These are phyloP conservation scores for Stenolophus ochropezus DNA, from an alignment of 2,888 invertebrate species.

Conservation along the genomic window DNA sequence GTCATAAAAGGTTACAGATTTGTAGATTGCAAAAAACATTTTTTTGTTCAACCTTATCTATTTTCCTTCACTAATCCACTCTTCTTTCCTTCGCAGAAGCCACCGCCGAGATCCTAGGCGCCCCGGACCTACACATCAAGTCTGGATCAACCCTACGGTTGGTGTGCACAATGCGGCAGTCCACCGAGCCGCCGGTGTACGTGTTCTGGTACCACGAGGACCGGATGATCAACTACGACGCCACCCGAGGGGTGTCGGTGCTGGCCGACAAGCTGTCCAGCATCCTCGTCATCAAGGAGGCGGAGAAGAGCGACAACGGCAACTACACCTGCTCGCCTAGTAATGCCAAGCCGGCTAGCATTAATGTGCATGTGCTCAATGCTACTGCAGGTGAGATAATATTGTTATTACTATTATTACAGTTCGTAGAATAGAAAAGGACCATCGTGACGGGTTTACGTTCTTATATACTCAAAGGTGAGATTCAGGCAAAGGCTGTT, in stretches of 20 bases:
- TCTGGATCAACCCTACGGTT: slow-evolving; percentile 77
- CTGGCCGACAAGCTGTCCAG: slow-evolving; percentile 78
- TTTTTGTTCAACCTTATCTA: too few species aligned
- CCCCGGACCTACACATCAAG: slow-evolving; percentile 78
- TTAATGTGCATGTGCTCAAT: slow-evolving; percentile 82
- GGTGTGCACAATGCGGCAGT: slow-evolving; percentile 76
- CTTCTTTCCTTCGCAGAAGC: slow-evolving; percentile 72
- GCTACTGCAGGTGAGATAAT: slow-evolving; percentile 74
- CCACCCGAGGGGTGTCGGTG: slow-evolving; percentile 74
- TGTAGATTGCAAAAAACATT: too few species aligned
- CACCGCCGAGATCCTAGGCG: slow-evolving; percentile 77
- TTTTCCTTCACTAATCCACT: too few species aligned
- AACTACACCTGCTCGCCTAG: slow-evolving; percentile 83
- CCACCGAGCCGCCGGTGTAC: slow-evolving; percentile 77
- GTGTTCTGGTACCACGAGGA: slow-evolving; percentile 80
- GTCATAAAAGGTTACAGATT: too few species aligned
- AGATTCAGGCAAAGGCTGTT: too few species aligned
- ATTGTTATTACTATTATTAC: too few species aligned
- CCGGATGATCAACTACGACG: slow-evolving; percentile 79
- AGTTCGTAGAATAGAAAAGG: too few species aligned
- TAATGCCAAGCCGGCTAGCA: slow-evolving; percentile 80
- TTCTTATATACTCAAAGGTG: too few species aligned
- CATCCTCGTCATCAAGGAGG: slow-evolving; percentile 81
- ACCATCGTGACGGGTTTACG: too few species aligned
- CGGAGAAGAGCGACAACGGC: slow-evolving; percentile 78